phyloP scores from a whole-genome alignment of 2,888 invertebrate genomes.

The Ormyrus thymus region DNA sequence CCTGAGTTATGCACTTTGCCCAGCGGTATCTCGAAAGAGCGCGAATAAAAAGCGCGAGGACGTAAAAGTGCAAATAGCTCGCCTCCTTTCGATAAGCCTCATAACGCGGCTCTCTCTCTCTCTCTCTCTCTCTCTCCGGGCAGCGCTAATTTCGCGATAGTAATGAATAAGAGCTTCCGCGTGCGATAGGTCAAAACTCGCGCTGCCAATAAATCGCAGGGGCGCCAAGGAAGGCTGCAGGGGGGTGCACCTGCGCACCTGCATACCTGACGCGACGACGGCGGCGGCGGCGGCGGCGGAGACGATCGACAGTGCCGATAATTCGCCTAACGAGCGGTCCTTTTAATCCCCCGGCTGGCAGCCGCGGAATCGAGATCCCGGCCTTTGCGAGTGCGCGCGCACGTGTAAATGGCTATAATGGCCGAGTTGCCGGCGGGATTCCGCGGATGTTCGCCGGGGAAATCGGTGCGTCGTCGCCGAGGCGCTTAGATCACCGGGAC shows the following conservation, averaged over 20 bases:
- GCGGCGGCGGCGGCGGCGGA: background rate
- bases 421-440: background rate
- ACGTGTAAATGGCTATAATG: constrained; percentile 38
- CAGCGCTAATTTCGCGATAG: too few species aligned
- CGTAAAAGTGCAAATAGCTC: too few species aligned
- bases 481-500: background rate
- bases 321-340: constrained; percentile 49
- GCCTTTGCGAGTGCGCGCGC: background rate
- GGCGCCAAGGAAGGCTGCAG: too few species aligned
- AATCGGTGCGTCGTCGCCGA: background rate
- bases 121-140: too few species aligned
- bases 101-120: too few species aligned
- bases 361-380: constrained; percentile 26
- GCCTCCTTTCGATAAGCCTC: too few species aligned
- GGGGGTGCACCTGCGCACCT: background rate
- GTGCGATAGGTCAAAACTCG: too few species aligned
- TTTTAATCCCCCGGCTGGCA: constrained; percentile 40
- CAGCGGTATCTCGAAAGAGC: too few species aligned
- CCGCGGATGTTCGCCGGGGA: background rate
- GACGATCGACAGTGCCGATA: constrained; percentile 52
- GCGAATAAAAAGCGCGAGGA: too few species aligned
- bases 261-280: background rate
- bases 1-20: too few species aligned
- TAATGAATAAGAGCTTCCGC: too few species aligned
- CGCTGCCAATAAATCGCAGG: background rate